phyloP scores from a whole-genome alignment of 1,140 invertebrate genomes.

The Neocloeon triangulifer region DNA sequence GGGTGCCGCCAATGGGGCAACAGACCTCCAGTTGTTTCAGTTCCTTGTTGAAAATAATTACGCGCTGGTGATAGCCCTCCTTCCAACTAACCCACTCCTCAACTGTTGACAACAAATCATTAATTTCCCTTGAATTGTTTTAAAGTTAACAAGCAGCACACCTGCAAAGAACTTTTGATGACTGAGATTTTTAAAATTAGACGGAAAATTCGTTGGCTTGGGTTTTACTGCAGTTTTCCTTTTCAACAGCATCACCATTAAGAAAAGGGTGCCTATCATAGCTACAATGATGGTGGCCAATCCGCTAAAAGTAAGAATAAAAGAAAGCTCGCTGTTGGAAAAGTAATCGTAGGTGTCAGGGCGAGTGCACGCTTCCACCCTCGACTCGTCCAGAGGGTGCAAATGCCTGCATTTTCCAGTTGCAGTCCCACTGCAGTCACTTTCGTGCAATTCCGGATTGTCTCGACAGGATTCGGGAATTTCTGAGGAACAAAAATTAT shows the following conservation, averaged over 20 bases:
- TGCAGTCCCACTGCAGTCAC: not conserved
- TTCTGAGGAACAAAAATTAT: too few relatives aligned
- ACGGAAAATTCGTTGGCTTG: too few relatives aligned
- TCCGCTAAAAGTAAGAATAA: constrained; percentile 26
- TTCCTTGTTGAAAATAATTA: constrained; percentile 16
- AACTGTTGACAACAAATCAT: too few relatives aligned
- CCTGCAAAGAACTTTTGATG: too few relatives aligned
- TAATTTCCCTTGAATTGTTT: too few relatives aligned
- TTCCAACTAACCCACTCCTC: constrained; percentile 21
- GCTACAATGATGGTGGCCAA: constrained; percentile 25
- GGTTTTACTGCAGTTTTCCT: too few relatives aligned
- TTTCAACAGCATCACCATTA: too few relatives aligned
- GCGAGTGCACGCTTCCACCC: constrained; percentile 19
- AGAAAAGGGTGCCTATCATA: too few relatives aligned
- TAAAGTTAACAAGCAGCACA: too few relatives aligned
- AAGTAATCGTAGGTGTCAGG: constrained; percentile 31
- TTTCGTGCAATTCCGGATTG: constrained; percentile 1
- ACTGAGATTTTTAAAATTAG: too few relatives aligned
- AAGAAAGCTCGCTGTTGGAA: constrained; percentile 31
- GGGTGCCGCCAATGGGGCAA: constrained; percentile 14
- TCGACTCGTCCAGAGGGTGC: constrained; percentile 11
- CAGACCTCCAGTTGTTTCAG: constrained; percentile 14
- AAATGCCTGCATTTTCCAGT: constrained; percentile 14
- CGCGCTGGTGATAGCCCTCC: constrained; percentile 17
- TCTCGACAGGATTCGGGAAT: constrained; percentile 2